Percentiles rank a stretch among this genome's conserved stretches.
phyloP scores from a whole-genome alignment of 2,888 invertebrate genomes.

The Drosophila quinaria region DNA sequence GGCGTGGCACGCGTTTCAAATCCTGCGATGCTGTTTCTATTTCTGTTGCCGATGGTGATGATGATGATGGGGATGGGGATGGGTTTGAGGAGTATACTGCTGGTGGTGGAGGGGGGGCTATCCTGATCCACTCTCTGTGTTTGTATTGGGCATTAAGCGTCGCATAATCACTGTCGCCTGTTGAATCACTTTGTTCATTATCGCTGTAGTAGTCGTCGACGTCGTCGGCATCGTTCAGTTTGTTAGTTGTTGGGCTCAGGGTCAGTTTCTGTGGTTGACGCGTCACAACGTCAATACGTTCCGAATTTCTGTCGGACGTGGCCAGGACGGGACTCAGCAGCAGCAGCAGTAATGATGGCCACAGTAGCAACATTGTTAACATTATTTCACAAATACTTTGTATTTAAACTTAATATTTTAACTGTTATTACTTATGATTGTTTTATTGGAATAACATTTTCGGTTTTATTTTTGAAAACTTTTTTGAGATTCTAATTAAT shows the following conservation, averaged over 20 bases:
- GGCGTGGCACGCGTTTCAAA: slow-evolving; percentile 60
- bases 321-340: slow-evolving; percentile 6
- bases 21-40: slow-evolving; percentile 1
- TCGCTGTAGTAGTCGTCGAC: slow-evolving; percentile 41
- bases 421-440: background rate
- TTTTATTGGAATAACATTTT: slow-evolving; percentile 30
- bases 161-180: slow-evolving; percentile 38
- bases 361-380: slow-evolving; percentile 4
- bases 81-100: background rate
- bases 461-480: slow-evolving; percentile 8
- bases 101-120: background rate
- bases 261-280: slow-evolving; percentile 6
- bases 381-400: background rate
- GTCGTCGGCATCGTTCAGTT: slow-evolving; percentile 5
- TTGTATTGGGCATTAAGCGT: background rate
- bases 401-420: background rate
- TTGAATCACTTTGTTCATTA: slow-evolving; percentile 47
- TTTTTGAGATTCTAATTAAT: slow-evolving; percentile 18
- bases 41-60: slow-evolving; percentile 6
- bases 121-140: background rate
- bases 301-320: slow-evolving; percentile 4
- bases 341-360: slow-evolving; percentile 6
- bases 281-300: slow-evolving; percentile 12
- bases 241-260: slow-evolving; percentile 14
- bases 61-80: background rate